These are phyloP conservation scores for Blennius ocellaris DNA, from an alignment of 2,113 vertebrate genomes.

Conservation along the genomic window DNA sequence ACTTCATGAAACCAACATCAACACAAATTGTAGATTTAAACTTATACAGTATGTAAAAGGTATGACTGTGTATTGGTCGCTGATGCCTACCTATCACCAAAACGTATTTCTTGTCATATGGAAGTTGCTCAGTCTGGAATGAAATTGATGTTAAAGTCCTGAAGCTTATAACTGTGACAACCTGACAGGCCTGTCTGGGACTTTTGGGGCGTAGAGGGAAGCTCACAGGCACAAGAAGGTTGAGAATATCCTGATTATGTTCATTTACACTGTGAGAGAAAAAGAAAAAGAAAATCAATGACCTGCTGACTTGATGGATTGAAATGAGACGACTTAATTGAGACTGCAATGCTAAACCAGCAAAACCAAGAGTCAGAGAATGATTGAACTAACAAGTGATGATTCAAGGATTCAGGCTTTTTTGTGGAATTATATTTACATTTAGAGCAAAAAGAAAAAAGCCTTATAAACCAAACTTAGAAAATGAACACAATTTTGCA, in stretches of 20 bases:
- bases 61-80: too few relatives aligned
- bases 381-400: conserved; percentile 30
- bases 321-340: conserved; percentile 53
- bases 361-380: conserved; percentile 53
- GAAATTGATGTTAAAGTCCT: background rate
- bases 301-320: conserved; percentile 50
- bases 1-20: too few relatives aligned
- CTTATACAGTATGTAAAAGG: too few relatives aligned
- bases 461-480: too few relatives aligned
- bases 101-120: background rate
- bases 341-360: conserved; percentile 52
- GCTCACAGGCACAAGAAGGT: conserved; percentile 12
- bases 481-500: too few relatives aligned
- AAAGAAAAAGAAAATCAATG: conserved; percentile 57
- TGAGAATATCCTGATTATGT: background rate
- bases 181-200: background rate
- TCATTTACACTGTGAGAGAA: conserved; percentile 6
- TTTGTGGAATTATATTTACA: too few relatives aligned
- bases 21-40: too few relatives aligned
- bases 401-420: conserved; percentile 10
- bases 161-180: background rate
- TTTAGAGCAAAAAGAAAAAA: too few relatives aligned
- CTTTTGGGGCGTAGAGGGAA: background rate
- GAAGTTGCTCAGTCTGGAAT: background rate
- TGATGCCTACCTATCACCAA: too few relatives aligned